Conservation (phyloP, 1,140 invertebrate species). For the Spodoptera frugiperda region DNA sequence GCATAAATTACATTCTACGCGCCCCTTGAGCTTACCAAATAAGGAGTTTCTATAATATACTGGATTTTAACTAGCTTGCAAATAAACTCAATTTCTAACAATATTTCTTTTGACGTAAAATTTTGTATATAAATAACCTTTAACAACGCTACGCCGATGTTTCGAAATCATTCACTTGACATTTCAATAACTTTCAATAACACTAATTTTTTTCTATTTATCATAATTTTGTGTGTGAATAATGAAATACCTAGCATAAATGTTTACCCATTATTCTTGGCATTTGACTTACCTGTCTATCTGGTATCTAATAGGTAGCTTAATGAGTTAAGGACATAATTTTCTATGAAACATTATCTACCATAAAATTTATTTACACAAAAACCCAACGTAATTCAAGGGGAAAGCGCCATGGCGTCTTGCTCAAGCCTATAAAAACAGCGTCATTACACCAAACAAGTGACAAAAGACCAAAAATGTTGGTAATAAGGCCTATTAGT, state of each 20-base stretch:
- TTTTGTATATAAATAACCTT: not conserved
- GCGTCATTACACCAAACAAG: constrained; percentile 62
- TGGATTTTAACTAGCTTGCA: constrained; percentile 15
- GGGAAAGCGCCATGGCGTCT: constrained; percentile 12
- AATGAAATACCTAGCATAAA: too few relatives aligned
- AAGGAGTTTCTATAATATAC: constrained; percentile 44
- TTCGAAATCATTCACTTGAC: not conserved
- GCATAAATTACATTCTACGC: constrained; percentile 68
- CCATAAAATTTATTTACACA: constrained; percentile 15
- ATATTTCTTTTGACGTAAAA: not conserved
- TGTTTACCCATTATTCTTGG: too few relatives aligned
- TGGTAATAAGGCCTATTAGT: constrained; percentile 73
- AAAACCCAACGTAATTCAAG: not conserved
- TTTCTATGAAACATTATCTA: not conserved
- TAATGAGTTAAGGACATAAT: not conserved
- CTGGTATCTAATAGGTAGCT: not conserved
- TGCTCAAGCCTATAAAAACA: constrained; percentile 55
- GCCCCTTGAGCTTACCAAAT: constrained; percentile 55
- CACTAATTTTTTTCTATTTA: not conserved
- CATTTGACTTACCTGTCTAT: not conserved
- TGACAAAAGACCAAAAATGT: constrained; percentile 68
- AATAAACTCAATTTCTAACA: not conserved
- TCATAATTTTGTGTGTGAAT: too few relatives aligned
- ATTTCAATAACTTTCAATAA: not conserved
- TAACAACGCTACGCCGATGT: too few relatives aligned